Percentiles rank a stretch among this genome's conserved stretches.
phyloP scores from a whole-genome alignment of 2,797 vertebrate genomes.

The Chloroceryle inda region DNA sequence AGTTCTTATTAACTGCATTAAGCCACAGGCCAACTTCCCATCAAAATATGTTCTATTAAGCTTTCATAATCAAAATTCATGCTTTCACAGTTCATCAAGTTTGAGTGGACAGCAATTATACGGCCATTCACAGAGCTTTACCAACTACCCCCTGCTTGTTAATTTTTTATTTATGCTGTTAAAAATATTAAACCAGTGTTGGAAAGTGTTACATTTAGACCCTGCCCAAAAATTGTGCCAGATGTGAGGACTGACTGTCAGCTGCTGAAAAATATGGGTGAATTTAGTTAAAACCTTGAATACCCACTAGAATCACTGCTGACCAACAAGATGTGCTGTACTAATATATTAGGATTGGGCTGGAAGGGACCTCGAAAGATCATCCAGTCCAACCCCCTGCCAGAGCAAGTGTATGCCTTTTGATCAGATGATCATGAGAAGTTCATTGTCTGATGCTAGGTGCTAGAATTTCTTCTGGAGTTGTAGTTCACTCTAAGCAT shows the following conservation, averaged over 20 bases:
- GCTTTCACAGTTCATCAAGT: not conserved
- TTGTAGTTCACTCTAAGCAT: not conserved
- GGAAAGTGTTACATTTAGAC: not conserved
- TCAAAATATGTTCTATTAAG: not conserved
- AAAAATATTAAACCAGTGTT: not conserved
- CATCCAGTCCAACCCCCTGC: too few species aligned
- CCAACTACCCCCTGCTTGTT: not conserved
- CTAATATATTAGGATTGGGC: not conserved
- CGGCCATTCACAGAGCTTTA: not conserved
- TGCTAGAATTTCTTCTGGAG: not conserved
- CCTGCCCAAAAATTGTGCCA: not conserved
- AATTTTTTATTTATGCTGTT: not conserved
- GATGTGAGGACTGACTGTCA: not conserved
- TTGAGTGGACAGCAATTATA: not conserved
- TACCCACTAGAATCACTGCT: not conserved
- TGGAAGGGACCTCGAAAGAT: too few species aligned
- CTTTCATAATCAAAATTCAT: constrained; percentile 1
- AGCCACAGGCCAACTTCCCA: not conserved
- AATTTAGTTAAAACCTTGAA: not conserved
- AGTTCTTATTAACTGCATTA: constrained; percentile 5
- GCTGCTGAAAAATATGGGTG: not conserved
- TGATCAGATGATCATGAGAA: not conserved
- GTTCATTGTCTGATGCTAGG: not conserved
- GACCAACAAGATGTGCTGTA: not conserved
- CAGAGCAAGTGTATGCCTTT: not conserved